phyloP scores from a whole-genome alignment of 2,113 vertebrate species.

The Lagenorhynchus albirostris region DNA sequence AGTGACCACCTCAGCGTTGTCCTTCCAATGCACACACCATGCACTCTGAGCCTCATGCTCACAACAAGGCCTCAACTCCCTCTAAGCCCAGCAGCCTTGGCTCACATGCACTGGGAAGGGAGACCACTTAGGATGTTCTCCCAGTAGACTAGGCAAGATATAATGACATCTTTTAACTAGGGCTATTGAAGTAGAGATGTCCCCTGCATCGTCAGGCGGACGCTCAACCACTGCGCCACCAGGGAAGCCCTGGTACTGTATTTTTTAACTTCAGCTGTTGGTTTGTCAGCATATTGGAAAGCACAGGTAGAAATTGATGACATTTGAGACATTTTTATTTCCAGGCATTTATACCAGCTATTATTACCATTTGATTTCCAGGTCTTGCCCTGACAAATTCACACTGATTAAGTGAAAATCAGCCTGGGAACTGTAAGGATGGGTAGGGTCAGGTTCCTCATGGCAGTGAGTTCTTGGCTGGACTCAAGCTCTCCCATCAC shows the following conservation, averaged over 20 bases:
- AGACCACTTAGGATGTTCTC: neutral
- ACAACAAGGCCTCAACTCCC: neutral
- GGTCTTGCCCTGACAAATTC: neutral
- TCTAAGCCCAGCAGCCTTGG: neutral
- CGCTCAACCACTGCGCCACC: no score
- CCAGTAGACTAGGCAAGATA: neutral
- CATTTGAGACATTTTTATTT: neutral
- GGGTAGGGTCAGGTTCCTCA: neutral
- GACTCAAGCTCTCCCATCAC: neutral
- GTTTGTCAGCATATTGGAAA: constrained; percentile 4
- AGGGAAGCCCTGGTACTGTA: neutral
- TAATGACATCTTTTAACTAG: neutral
- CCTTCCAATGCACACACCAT: neutral
- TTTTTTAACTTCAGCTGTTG: neutral
- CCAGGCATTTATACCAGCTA: neutral
- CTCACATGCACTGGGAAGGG: neutral
- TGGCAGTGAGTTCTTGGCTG: neutral
- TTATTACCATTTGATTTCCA: neutral
- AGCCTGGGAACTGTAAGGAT: neutral
- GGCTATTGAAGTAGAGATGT: neutral
- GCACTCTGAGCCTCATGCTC: neutral
- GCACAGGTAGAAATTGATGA: neutral
- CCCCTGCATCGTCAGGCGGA: no score
- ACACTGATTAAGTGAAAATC: neutral
- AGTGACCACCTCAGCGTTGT: neutral